A percentile compares a stretch with the other conserved stretches of the same genome.
These are phyloP conservation scores for Lacerta viridis DNA, from an alignment of 2,797 vertebrate genomes.

Conservation along the genomic window DNA sequence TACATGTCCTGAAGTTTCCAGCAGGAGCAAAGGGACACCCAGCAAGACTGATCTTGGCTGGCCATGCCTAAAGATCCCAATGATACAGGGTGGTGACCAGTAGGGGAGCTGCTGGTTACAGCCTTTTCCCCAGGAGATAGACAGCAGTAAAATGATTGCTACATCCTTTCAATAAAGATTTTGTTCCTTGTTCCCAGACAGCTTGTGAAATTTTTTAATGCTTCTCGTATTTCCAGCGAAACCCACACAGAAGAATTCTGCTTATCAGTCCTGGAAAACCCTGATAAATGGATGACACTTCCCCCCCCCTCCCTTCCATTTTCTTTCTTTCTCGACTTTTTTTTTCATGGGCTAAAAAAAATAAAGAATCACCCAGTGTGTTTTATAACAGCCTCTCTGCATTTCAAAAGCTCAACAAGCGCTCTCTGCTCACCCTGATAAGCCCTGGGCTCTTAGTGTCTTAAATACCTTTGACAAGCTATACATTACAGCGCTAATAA, in stretches of 20 bases:
- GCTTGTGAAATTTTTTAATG: slow-evolving; percentile 87
- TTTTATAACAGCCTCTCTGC: slow-evolving; percentile 85
- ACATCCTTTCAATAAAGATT: slow-evolving; percentile 87
- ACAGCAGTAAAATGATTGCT: slow-evolving; percentile 83
- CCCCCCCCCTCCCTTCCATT: slow-evolving; percentile 54
- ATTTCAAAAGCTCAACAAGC: slow-evolving; percentile 87
- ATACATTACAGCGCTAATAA: slow-evolving; percentile 91
- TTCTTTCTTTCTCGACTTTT: slow-evolving; percentile 45
- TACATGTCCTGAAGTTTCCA: slow-evolving; percentile 10
- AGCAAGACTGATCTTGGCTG: background rate
- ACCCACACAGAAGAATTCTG: slow-evolving; percentile 84
- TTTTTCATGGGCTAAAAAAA: slow-evolving; percentile 81
- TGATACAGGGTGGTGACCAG: slow-evolving; percentile 51
- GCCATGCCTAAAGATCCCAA: slow-evolving; percentile 14
- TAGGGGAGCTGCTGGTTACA: slow-evolving; percentile 81
- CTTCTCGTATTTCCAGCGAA: slow-evolving; percentile 86
- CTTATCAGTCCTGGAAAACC: slow-evolving; percentile 87
- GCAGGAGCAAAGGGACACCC: background rate
- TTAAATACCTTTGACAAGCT: slow-evolving; percentile 90
- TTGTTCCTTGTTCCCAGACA: slow-evolving; percentile 83
- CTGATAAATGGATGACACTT: slow-evolving; percentile 85
- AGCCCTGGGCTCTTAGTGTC: slow-evolving; percentile 87
- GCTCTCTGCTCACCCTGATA: slow-evolving; percentile 87
- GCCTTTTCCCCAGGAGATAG: slow-evolving; percentile 81
- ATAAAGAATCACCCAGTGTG: slow-evolving; percentile 82